These are phyloP conservation scores for Limnephilus lunatus DNA, from an alignment of 2,888 invertebrate species.

Conservation along the genomic window DNA sequence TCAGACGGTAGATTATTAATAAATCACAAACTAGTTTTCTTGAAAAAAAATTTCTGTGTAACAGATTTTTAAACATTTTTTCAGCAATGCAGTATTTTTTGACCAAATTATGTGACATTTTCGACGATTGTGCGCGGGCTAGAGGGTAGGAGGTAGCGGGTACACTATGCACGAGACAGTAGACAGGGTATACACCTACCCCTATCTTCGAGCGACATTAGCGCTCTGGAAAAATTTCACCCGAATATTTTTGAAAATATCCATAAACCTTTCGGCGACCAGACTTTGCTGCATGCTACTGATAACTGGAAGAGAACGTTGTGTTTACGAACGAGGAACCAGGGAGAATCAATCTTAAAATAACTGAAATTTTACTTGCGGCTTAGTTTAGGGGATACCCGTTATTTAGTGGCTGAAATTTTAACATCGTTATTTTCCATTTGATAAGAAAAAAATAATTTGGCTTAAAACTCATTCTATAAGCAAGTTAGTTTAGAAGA, in stretches of 20 bases:
- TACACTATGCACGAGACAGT: not conserved
- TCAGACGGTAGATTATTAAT: no score
- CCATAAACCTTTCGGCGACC: conserved; percentile 62
- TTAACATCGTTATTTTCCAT: no score
- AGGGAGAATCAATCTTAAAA: conserved; percentile 22
- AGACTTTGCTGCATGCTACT: conserved; percentile 58
- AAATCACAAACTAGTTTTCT: no score
- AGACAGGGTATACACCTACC: not conserved
- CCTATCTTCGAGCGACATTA: conserved; percentile 48
- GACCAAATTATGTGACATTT: not conserved
- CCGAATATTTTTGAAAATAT: conserved; percentile 64
- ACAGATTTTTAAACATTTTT: no score
- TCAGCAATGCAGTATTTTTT: not conserved
- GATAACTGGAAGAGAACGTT: conserved; percentile 55
- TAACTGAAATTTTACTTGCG: not conserved
- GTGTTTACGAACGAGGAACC: conserved; percentile 14
- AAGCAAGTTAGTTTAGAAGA: no score
- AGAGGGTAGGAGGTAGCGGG: not conserved
- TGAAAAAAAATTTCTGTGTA: no score
- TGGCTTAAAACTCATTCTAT: not conserved
- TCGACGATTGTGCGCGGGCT: not conserved
- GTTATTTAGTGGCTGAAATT: not conserved
- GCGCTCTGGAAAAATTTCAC: conserved; percentile 51
- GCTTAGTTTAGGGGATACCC: not conserved
- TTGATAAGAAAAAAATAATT: not conserved